Conservation (phyloP, 2,888 invertebrate genomes). For the Cephus nigrinus region DNA sequence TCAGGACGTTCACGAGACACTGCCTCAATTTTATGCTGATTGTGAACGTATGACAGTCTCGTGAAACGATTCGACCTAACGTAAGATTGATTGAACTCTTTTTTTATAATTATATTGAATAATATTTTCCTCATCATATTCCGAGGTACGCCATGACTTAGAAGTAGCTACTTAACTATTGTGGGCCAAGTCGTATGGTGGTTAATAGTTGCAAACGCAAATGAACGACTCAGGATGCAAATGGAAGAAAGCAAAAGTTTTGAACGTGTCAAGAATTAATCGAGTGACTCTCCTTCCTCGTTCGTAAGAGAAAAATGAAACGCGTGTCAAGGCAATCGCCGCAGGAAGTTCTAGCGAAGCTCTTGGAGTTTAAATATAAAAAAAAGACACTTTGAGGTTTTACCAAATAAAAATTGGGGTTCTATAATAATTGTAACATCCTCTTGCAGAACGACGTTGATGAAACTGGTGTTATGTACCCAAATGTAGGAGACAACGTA, state of each 20-base stretch:
- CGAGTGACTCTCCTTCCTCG: not conserved
- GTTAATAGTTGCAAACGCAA: not conserved
- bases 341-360: not conserved
- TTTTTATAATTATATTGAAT: not conserved
- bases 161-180: not conserved
- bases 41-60: no score
- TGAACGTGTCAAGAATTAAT: conserved; percentile 35
- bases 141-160: no score
- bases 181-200: not conserved
- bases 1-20: no score
- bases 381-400: not conserved
- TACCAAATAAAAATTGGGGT: not conserved
- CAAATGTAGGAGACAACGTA: conserved; percentile 37
- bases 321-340: not conserved
- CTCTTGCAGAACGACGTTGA: conserved; percentile 42
- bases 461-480: conserved; percentile 46
- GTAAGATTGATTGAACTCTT: not conserved
- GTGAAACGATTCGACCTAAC: no score
- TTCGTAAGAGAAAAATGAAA: not conserved
- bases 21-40: no score
- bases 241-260: conserved; percentile 48
- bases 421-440: not conserved
- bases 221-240: conserved; percentile 36
- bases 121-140: not conserved
- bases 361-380: not conserved